These are phyloP conservation scores for Monarcha castaneiventris DNA, from an alignment of 2,113 vertebrate species.

Conservation along the genomic window DNA sequence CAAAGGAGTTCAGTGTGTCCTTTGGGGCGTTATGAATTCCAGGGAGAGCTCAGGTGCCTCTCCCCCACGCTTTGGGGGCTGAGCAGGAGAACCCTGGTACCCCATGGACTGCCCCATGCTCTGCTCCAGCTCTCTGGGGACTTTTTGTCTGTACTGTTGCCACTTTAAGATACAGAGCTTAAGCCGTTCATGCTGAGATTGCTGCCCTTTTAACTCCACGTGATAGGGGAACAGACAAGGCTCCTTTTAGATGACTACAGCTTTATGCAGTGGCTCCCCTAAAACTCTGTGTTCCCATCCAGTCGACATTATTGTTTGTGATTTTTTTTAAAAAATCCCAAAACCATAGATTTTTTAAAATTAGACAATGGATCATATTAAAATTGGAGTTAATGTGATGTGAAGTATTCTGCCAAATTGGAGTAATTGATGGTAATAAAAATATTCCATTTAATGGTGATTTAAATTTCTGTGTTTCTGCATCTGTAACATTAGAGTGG, in stretches of 20 bases:
- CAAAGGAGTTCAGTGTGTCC: too few relatives aligned
- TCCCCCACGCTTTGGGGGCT: accelerated
- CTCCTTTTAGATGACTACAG: background rate
- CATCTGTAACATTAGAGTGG: background rate
- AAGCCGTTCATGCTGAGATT: background rate
- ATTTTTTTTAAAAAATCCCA: too few relatives aligned
- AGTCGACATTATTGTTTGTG: background rate
- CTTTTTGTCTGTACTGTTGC: background rate
- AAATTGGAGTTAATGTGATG: background rate
- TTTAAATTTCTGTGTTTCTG: background rate
- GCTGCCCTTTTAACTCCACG: background rate
- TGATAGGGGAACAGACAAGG: background rate
- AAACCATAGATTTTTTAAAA: background rate
- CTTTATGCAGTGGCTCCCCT: background rate
- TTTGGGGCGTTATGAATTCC: accelerated
- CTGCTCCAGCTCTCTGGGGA: background rate
- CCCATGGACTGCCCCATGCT: background rate
- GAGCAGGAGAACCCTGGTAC: background rate
- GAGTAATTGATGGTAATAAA: background rate
- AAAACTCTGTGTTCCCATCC: background rate
- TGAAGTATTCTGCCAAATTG: background rate
- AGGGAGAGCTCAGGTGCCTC: background rate
- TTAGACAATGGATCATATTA: background rate
- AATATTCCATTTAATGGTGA: background rate
- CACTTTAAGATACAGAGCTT: background rate